phyloP scores from a whole-genome alignment of 2,888 invertebrate species.

The Rhamphomyia laevipes region DNA sequence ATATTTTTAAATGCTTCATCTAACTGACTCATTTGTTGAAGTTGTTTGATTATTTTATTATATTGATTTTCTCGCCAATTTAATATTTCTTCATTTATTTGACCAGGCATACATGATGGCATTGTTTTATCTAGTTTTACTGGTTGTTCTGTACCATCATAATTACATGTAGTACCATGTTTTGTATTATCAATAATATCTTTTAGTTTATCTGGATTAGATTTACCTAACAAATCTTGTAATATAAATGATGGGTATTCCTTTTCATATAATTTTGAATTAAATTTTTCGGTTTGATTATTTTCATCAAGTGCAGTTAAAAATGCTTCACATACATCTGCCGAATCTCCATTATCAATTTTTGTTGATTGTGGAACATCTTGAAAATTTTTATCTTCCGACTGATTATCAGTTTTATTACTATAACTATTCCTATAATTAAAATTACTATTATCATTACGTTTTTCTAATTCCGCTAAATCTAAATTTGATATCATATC shows the following conservation, averaged over 20 bases:
- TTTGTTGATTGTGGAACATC: too few relatives aligned
- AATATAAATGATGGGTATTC: neutral
- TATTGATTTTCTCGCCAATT: neutral
- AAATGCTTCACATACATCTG: too few relatives aligned
- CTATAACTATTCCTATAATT: too few relatives aligned
- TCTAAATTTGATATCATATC: neutral
- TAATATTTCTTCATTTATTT: neutral
- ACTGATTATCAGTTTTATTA: too few relatives aligned
- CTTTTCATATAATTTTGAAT: neutral
- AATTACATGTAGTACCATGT: neutral
- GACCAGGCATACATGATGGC: neutral
- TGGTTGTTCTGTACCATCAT: neutral
- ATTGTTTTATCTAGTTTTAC: neutral
- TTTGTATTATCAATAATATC: neutral
- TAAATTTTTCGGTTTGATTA: too few relatives aligned
- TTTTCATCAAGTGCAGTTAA: too few relatives aligned
- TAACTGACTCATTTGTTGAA: neutral
- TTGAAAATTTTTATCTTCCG: too few relatives aligned
- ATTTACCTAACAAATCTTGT: slow-evolving; percentile 1
- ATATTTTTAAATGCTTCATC: neutral
- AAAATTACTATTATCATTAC: too few relatives aligned
- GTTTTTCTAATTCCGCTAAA: too few relatives aligned
- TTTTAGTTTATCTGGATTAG: neutral
- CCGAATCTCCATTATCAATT: too few relatives aligned
- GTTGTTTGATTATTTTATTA: neutral